Conservation (phyloP, 2,888 invertebrate genomes). For the Diadegma fenestrale region DNA sequence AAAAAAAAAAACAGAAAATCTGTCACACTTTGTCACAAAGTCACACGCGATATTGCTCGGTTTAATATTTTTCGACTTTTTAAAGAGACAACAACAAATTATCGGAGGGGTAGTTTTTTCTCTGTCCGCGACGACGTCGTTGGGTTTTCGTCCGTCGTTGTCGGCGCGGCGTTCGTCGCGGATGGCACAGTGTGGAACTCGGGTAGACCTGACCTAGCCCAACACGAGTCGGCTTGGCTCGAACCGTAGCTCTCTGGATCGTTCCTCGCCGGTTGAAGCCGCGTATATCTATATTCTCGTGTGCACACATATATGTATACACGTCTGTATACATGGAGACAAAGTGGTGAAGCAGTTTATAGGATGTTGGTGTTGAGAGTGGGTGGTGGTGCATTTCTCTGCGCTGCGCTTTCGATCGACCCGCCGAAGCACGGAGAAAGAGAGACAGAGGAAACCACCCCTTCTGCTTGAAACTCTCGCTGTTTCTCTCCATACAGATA, state of each 20-base stretch:
- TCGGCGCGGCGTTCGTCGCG: conserved; percentile 76
- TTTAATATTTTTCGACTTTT: background rate
- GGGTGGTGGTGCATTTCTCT: conserved; percentile 83
- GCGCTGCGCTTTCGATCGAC: conserved; percentile 85
- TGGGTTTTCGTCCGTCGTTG: conserved; percentile 53
- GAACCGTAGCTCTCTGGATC: conserved; percentile 67
- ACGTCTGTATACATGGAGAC: conserved; percentile 17
- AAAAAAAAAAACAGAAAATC: conserved; percentile 5
- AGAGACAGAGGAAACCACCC: conserved; percentile 70
- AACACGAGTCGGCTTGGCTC: conserved; percentile 83
- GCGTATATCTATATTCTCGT: conserved; percentile 55
- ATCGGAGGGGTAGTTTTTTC: conserved; percentile 27
- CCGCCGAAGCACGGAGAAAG: conserved; percentile 74
- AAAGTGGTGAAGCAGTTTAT: conserved; percentile 52
- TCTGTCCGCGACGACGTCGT: conserved; percentile 33
- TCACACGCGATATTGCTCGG: background rate
- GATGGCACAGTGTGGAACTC: conserved; percentile 84
- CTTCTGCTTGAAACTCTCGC: conserved; percentile 45
- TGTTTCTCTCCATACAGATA: conserved; percentile 35
- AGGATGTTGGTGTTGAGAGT: conserved; percentile 47
- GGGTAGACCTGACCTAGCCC: conserved; percentile 85
- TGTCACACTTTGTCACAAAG: conserved; percentile 7
- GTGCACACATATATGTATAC: conserved; percentile 58
- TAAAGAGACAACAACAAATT: conserved; percentile 16
- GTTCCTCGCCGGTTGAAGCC: conserved; percentile 73